Conservation (phyloP, 2,888 invertebrate species). For the Trimorus sp. region DNA sequence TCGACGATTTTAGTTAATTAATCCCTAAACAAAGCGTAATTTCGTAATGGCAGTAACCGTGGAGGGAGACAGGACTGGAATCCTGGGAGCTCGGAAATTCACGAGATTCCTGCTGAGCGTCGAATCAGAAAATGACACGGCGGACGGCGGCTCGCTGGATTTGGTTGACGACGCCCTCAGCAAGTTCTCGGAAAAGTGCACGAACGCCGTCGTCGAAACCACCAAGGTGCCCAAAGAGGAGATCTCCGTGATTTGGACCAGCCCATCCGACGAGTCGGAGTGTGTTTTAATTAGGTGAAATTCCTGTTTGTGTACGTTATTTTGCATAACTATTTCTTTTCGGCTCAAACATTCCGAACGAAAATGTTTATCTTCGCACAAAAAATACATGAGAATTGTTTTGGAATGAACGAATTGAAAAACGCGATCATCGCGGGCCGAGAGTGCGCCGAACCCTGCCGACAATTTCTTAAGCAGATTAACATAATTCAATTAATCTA, state of each 20-base stretch:
- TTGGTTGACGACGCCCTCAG: slow-evolving; percentile 83
- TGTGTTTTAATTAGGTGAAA: slow-evolving; percentile 91
- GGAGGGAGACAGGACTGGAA: slow-evolving; percentile 85
- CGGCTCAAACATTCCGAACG: too few relatives aligned
- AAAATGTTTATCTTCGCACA: too few relatives aligned
- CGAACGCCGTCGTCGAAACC: slow-evolving; percentile 91
- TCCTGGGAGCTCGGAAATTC: slow-evolving; percentile 87
- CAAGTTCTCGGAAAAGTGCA: slow-evolving; percentile 91
- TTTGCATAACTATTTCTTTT: slow-evolving; percentile 30
- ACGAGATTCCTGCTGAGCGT: slow-evolving; percentile 90
- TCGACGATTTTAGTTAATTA: too few relatives aligned
- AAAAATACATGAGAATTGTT: too few relatives aligned
- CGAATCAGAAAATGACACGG: slow-evolving; percentile 81
- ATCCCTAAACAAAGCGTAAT: too few relatives aligned
- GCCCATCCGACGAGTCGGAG: slow-evolving; percentile 91
- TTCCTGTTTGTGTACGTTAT: slow-evolving; percentile 30
- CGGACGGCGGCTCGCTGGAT: slow-evolving; percentile 76
- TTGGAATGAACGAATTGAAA: slow-evolving; percentile 33
- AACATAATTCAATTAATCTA: slow-evolving; percentile 43
- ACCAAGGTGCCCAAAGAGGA: slow-evolving; percentile 91
- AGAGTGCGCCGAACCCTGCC: too few relatives aligned
- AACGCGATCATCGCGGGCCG: slow-evolving; percentile 31
- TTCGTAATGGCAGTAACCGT: slow-evolving; percentile 83
- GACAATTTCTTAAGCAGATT: slow-evolving; percentile 41
- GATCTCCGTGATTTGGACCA: slow-evolving; percentile 94